These are phyloP conservation scores for Drosophila nigrodunni DNA, from an alignment of 1,140 invertebrate genomes.

Conservation along the genomic window DNA sequence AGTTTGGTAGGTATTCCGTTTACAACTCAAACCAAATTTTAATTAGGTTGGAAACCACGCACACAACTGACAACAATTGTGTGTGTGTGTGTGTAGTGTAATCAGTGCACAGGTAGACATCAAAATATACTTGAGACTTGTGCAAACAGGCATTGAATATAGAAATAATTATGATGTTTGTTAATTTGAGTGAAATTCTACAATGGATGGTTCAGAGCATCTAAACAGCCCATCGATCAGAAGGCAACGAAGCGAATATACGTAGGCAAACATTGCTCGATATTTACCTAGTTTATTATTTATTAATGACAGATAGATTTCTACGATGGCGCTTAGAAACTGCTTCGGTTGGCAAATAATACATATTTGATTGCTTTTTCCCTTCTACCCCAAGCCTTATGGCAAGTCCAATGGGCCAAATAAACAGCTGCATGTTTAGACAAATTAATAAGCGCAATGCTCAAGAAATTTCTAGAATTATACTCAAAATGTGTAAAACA, in stretches of 20 bases:
- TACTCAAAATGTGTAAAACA: too few species aligned
- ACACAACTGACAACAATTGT: too few species aligned
- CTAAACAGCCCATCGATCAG: constrained; percentile 14
- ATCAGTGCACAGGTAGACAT: constrained; percentile 28
- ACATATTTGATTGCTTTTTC: constrained; percentile 31
- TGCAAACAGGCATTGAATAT: constrained; percentile 44
- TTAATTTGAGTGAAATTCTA: constrained; percentile 35
- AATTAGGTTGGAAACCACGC: too few species aligned
- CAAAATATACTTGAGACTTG: constrained; percentile 40
- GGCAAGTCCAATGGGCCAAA: constrained; percentile 7
- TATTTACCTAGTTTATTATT: constrained; percentile 47
- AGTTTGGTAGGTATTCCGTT: too few species aligned
- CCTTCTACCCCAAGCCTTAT: background rate
- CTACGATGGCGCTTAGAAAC: constrained; percentile 8
- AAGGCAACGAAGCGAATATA: constrained; percentile 10
- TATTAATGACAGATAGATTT: constrained; percentile 43
- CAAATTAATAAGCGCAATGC: constrained; percentile 39
- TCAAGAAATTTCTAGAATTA: too few species aligned
- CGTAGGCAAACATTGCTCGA: constrained; percentile 10
- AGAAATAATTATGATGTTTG: constrained; percentile 50
- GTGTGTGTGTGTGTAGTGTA: background rate
- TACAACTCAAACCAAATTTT: too few species aligned
- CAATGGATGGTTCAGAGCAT: constrained; percentile 6
- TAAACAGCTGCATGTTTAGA: background rate
- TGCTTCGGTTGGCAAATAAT: constrained; percentile 27